Evolutionary conservation across 2,797 vertebrate genomes (phyloP), one percentile per base, ranked within the genome.

Genomic region (Malacoctenus gilli): DNA sequence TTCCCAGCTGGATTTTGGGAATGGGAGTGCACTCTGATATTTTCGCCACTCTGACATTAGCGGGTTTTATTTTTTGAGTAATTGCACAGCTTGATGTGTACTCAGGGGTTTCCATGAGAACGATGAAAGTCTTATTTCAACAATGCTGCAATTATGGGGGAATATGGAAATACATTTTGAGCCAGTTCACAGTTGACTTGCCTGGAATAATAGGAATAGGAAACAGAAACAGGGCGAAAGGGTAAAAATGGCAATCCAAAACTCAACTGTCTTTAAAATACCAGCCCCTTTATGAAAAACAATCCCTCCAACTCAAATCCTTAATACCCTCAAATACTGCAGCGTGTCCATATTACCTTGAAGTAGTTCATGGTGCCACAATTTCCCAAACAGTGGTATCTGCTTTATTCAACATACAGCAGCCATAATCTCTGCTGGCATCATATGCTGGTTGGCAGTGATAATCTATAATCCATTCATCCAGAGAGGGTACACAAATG

Each of bases 381-480:
- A 85, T 79, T 83, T 84, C 68, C 68, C 58, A 83, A 87, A 86
- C 80, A 79, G 65, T 75, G 79, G 67, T 88, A 83, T 87, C 77
- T 78, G 69, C 75, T 83, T 75, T 79, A 77, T 86, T 89, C 85
- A 82, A 88, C 80, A 82, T 85, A 88, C 77, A 77, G 72, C 79
- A 74, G 55, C 66, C 67, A 83, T 88, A 90, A 91, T 92, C 89
- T 87, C 68, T 80, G 68, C 67, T 88, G 83, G 89, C 89, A 90
- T 91, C 87, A 81, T 87, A 82, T 84, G 78, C 89, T 87, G 85
- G 80, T 82, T 86, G 87, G 86, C 80, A 86, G 80, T 81, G 89
- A 91, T 91, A 89, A 91, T 90, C 84, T 85, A 86, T 89, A 89
- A 92, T 87, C 88, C 87, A 89, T 89, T 86, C 87, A 85, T 84